These are phyloP conservation scores for Tetrax tetrax DNA, from an alignment of 2,113 vertebrate species.

Conservation along the genomic window DNA sequence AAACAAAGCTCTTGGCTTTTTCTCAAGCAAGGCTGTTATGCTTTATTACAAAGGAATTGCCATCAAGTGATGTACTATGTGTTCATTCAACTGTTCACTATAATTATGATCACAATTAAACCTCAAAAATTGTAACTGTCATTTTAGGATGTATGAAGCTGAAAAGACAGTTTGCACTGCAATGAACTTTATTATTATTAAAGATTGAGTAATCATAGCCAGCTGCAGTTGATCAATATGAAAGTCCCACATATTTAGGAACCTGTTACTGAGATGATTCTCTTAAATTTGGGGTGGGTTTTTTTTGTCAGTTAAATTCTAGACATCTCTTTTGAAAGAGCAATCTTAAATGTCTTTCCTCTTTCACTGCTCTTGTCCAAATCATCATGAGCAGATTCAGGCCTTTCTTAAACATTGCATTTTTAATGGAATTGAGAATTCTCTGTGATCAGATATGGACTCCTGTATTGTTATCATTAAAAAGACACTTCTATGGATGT, in stretches of 20 bases:
- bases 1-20: neutral
- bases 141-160: neutral
- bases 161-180: neutral
- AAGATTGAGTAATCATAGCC: neutral
- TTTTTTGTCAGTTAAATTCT: neutral
- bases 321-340: neutral
- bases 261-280: neutral
- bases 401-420: neutral
- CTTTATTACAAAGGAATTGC: neutral
- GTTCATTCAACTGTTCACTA: neutral
- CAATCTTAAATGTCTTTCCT: neutral
- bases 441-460: neutral
- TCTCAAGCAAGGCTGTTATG: neutral
- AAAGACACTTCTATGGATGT: neutral
- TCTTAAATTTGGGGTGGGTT: neutral
- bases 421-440: neutral
- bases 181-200: neutral
- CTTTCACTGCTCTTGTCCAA: neutral
- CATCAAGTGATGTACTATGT: neutral
- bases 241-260: neutral
- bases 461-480: neutral
- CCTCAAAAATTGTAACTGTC: conserved; percentile 20
- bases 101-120: conserved; percentile 43
- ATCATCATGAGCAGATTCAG: neutral
- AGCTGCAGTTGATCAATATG: neutral